A percentile compares a stretch with the other conserved stretches of the same genome.
Evolutionary conservation across 37 sponge, comb jelly and placozoan species (phyloP).

Genomic region (Bolinopsis microptera): DNA sequence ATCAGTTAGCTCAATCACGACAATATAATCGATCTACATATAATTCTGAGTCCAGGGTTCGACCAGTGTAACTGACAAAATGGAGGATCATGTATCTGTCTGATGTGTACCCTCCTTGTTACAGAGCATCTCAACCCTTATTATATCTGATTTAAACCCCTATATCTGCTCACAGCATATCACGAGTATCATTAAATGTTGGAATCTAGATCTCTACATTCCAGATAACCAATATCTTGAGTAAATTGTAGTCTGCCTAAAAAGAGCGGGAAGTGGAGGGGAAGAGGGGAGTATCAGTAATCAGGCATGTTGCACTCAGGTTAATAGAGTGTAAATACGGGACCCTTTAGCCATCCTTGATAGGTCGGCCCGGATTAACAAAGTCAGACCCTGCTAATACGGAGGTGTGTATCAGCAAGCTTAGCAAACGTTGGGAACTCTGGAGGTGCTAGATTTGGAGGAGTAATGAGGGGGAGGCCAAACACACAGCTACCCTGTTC

Average conservation of each 20-base stretch:
- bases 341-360: background rate
- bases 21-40: too few species aligned
- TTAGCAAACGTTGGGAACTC: background rate
- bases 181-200: too few species aligned
- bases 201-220: background rate
- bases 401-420: background rate
- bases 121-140: too few species aligned
- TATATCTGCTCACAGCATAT: too few species aligned
- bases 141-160: too few species aligned
- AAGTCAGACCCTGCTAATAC: background rate
- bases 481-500: too few species aligned
- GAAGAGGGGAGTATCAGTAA: background rate
- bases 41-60: too few species aligned
- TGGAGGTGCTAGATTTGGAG: background rate
- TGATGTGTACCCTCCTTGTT: too few species aligned
- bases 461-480: background rate
- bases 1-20: background rate
- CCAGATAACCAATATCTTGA: background rate
- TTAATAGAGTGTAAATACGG: background rate
- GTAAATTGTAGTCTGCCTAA: background rate
- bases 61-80: too few species aligned
- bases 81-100: too few species aligned
- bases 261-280: background rate
- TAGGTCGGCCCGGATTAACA: background rate
- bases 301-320: background rate